Base-by-base conservation (phyloP, 1,140 invertebrate species). In the Contarinia nasturtii region DNA sequence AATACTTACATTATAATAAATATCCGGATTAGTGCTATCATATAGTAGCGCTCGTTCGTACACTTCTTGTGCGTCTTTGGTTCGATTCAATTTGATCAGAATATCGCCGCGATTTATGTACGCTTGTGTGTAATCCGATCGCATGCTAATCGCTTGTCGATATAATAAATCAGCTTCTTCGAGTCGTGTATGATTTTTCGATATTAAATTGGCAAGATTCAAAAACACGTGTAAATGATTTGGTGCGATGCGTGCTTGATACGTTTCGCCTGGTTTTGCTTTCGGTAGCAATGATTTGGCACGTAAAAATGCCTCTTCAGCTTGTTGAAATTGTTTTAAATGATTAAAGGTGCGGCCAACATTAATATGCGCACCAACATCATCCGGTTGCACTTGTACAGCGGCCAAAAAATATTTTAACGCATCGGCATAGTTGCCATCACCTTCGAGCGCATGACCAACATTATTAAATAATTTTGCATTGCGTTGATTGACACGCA, bases 401-500 rank as follows among this genome's bases (percentile, higher is more conserved):
- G 92, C 92, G 55, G 87, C 88, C 57, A 87, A 78, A 59, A 95
- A 96, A 65, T 90, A 95, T 49, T 79, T 72, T 20, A 97, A 67
- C 1, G 92, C 93, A 62, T 93, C 87, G 19, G 75, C 70, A 59
- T 82, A 92, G 20, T 76, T 73, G 1, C 80, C 79, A 54, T 88
- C 79, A 45, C 82, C 82, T 68, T 96, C 92, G 42, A 95, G 67
- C 0, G 91, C 88, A 64, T 95, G 90, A 0, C 92, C 93, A 1
- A 97, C 90, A 66, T 96, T 96, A 66, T 96, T 97, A 67, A 90
- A 95, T 2, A 96, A 68, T 66, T 96, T 96, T 2, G 91, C 92
- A 69, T 97, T 97, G 37, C 78, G 74, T 49, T 82, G 80, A 58
- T 93, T 94, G 2, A 95, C 87, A 63, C 80, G 80, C 21, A 96